Conservation (phyloP, 2,888 invertebrate species). For the Hanleya hanleyi region DNA sequence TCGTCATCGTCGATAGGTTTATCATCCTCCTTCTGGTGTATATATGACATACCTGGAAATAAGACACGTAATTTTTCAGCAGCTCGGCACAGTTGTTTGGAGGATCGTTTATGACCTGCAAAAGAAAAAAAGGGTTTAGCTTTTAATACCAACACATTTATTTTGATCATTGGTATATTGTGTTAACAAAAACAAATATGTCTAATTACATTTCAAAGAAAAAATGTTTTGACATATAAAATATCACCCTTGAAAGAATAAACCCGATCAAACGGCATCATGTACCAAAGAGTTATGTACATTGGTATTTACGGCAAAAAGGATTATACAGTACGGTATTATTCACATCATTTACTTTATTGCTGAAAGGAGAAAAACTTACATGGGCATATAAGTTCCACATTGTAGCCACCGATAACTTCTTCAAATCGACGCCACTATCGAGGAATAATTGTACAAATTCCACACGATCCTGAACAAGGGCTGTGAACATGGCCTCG, state of each 20-base stretch:
- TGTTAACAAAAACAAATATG: too few species aligned
- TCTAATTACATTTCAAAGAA: too few species aligned
- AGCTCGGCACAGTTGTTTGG: constrained; percentile 1
- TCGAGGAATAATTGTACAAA: constrained; percentile 72
- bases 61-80: neutral
- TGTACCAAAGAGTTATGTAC: too few species aligned
- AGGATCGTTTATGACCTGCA: constrained; percentile 2
- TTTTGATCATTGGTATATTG: too few species aligned
- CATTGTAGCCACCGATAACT: constrained; percentile 64
- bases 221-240: too few species aligned
- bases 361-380: constrained; percentile 29
- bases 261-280: too few species aligned
- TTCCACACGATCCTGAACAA: constrained; percentile 67
- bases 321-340: too few species aligned
- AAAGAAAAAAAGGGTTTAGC: neutral
- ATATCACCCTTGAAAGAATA: too few species aligned
- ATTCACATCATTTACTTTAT: too few species aligned
- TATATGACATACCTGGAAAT: neutral
- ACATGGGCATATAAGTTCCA: constrained; percentile 60
- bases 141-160: too few species aligned
- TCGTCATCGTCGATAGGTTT: too few species aligned
- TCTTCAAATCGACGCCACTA: constrained; percentile 67
- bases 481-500: constrained; percentile 68
- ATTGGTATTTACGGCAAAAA: too few species aligned
- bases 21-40: neutral